Percentiles rank a stretch among this genome's conserved stretches.
Evolutionary conservation across 2,888 invertebrate genomes (phyloP).

Genomic region (Eupelmus urozonus): DNA sequence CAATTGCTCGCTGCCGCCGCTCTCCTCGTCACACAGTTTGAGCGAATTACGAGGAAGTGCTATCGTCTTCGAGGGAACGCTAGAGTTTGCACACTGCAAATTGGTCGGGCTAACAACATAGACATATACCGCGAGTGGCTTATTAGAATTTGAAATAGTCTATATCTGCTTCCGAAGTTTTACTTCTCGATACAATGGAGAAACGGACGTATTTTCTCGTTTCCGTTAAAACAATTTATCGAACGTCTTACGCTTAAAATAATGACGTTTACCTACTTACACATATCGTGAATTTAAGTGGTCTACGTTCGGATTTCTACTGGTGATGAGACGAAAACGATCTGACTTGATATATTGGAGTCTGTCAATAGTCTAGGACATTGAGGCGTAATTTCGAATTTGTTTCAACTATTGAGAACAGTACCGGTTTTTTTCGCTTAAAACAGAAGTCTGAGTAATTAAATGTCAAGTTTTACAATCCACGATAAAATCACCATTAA

Average conservation of each 20-base stretch:
- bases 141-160: slow-evolving; percentile 5
- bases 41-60: slow-evolving; percentile 20
- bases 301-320: slow-evolving; percentile 1
- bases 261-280: slow-evolving; percentile 12
- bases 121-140: background rate
- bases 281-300: slow-evolving; percentile 1
- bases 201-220: slow-evolving; percentile 33
- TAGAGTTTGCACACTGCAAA: background rate
- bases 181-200: slow-evolving; percentile 21
- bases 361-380: no score
- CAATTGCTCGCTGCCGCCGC: slow-evolving; percentile 3
- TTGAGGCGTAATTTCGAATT: no score
- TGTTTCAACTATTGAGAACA: no score
- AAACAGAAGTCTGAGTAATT: no score
- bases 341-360: no score
- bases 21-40: background rate
- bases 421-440: no score
- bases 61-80: background rate
- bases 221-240: slow-evolving; percentile 28
- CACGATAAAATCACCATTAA: background rate
- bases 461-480: no score
- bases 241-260: slow-evolving; percentile 25
- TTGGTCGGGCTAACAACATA: background rate
- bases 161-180: slow-evolving; percentile 22
- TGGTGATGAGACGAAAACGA: background rate